Evolutionary conservation across 1,140 invertebrate genomes (phyloP), one percentile per base, ranked within the genome.

Genomic region (Microplitis mediator): DNA sequence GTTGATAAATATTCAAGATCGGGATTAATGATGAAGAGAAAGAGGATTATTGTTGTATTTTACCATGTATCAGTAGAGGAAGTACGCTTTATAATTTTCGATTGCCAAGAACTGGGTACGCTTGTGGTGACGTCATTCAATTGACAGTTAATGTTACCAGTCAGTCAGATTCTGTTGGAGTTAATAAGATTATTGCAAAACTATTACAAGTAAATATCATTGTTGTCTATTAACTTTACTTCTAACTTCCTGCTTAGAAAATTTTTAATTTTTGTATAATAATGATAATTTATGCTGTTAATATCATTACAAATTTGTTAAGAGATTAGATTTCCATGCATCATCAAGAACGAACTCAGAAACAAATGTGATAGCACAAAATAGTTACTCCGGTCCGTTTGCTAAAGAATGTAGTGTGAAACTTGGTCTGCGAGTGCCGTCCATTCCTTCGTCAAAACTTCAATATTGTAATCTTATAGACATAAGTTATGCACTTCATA

Each of bases 11-110:
- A 5, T 4, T 54, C 14, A 50, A 82, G 80, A 0, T 67, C 0
- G 74, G 71, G 6, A 52, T 81, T 35, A 32, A 77, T 3, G 80
- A 82, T 5, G 73, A 80, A 9, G 78, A 89, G 52, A 87, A 88
- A n/a, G 90, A 91, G 77, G 88, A 83, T 64, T 93, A 92, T 71
- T 91, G 89, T 70, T 91, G 90, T 66, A 92, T 90, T 74, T 90
- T 90, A 75, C 86, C 88, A 13, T 69, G 66, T 9, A 16, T 76
- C 11, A 61, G 67, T 1, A 89, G 88, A 4, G 89, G 90, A 0
- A 89, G 89, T 0, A 64, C 92, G 5, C 85, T 87, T 0, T 84
- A 90, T 3, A 86, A 89, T 14, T 84, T 92, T 0, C 81, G 78
- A 72, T 79, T 91, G 8, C 91, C 91, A 1, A 84, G 88, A 34